phyloP scores from a whole-genome alignment of 2,797 vertebrate genomes.

The Typhlichthys subterraneus region DNA sequence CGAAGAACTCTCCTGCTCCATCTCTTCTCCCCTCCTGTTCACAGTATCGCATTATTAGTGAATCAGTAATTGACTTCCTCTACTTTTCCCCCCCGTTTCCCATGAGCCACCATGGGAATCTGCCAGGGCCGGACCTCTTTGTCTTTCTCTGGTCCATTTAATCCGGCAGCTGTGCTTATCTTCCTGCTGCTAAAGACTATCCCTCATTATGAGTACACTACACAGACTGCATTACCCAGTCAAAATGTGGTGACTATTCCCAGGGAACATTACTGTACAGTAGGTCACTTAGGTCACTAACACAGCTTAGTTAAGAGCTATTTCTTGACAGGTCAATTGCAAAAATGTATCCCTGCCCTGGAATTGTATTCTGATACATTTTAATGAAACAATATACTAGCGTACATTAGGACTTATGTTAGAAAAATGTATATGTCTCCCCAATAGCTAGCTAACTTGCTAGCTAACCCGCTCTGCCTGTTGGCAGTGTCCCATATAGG shows the following conservation, averaged over 20 bases:
- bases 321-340: slow-evolving; percentile 9
- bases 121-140: slow-evolving; percentile 29
- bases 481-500: slow-evolving; percentile 8
- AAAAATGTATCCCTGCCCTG: too few species aligned
- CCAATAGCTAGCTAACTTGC: slow-evolving; percentile 20
- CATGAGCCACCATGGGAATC: slow-evolving; percentile 30
- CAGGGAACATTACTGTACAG: neutral
- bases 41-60: slow-evolving; percentile 47
- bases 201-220: slow-evolving; percentile 32
- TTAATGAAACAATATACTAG: too few species aligned
- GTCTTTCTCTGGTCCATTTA: slow-evolving; percentile 20
- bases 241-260: slow-evolving; percentile 10
- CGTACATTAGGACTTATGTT: too few species aligned
- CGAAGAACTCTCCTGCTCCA: slow-evolving; percentile 22
- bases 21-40: slow-evolving; percentile 44
- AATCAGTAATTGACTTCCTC: slow-evolving; percentile 41
- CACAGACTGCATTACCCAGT: slow-evolving; percentile 23
- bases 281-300: slow-evolving; percentile 11
- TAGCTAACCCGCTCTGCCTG: slow-evolving; percentile 14
- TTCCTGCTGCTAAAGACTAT: slow-evolving; percentile 29
- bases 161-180: slow-evolving; percentile 36
- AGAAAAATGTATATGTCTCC: too few species aligned
- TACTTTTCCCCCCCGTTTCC: slow-evolving; percentile 34
- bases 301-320: slow-evolving; percentile 12
- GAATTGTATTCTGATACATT: too few species aligned